Evolutionary conservation across 1,140 invertebrate species (phyloP), one percentile per base, ranked within the genome.

Genomic region (Platyscapa corneri): DNA sequence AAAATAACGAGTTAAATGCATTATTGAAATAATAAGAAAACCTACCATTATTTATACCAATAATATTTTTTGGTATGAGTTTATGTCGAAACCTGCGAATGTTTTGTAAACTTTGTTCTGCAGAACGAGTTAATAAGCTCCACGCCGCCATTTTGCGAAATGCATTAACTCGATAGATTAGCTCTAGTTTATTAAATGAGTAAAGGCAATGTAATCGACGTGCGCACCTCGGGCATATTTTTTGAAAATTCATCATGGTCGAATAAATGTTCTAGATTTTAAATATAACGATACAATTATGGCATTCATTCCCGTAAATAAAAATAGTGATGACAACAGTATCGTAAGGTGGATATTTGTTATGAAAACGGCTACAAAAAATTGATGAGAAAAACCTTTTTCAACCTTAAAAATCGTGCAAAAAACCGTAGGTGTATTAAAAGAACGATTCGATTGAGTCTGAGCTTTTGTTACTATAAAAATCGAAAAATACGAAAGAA

Each of bases 141-240:
- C 86, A 89, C 30, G 79, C 88, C 60, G 87, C 90, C 91, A 92
- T 92, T 64, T 90, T 91, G 64, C 23, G 82, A 74, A 74, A 27
- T 74, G 12, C 23, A 7, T 5, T 23, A 23, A 74, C 70, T 74
- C 16, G 5, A 27, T 74, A 37, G 70, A 42, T 74, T 42, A 39
- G 20, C 10, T 72, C 67, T 72, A 39, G 34, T 72, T 72, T 72
- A 72, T 23, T 72, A 32, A 23, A 23, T 6, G 67, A 72, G 67
- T 72, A 72, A 39, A 16, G 3, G 27, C 27, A 5, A 3, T 2
- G 16, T 14, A 8, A 67, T 67, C n/a, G 18, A 60, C 34, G 14
- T 34, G 23, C n/a, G 18, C 30, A 16, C 27, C 65, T 46, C 30
- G 53, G 34, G 34, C 0, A 34, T 74, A 83, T 49, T 18, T 34